Base-by-base conservation (phyloP, 2,888 invertebrate genomes). In the Drosophila conformis region DNA sequence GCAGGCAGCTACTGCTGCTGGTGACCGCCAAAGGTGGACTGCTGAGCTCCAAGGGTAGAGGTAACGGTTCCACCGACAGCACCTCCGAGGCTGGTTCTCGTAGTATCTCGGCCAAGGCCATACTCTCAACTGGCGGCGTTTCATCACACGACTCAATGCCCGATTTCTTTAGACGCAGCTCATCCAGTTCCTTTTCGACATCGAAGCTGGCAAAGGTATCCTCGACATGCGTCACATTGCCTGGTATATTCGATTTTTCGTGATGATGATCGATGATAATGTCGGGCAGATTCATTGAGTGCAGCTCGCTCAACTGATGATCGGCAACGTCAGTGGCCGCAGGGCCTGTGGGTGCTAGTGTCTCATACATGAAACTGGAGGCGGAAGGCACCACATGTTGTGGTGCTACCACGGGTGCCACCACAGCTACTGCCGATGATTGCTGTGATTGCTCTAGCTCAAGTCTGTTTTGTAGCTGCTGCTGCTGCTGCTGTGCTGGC, bases 261-360 rank as follows among this genome's bases (percentile, higher is more conserved):
- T 69, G 69, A 74, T 93, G 93, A 76, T 93, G 93, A 77, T 93
- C 93, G 57, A 93, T 93, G 5, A 93, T 91, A 69, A 93, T 93
- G 76, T 93, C 93, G 0, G 93, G 93, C 68, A 93, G 74, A 73
- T 93, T 93, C 15, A 91, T 70, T 10, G 68, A 35, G 3, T 53
- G 67, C 40, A 49, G 38, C 4, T 78, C 74, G n/a, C 42, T 89
- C 49, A 87, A 85, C 59, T 91, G 91, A 56, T 83, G 48, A n/a
- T 73, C 79, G n/a, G 56, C 6, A 18, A 79, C 91, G 38, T 85
- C 89, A 0, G 90, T 87, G 21, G 90, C 84, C 4, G 83, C 81
- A 0, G 86, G 90, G 25, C 88, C 90, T 21, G 89, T 82, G 0
- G 82, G 87, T 10, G 89, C 64, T 51, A 83, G 58, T 18, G 89